Percentiles rank a stretch among this genome's conserved stretches.
Conservation (phyloP, 2,888 invertebrate genomes). For the Sarcophaga caerulescens region DNA sequence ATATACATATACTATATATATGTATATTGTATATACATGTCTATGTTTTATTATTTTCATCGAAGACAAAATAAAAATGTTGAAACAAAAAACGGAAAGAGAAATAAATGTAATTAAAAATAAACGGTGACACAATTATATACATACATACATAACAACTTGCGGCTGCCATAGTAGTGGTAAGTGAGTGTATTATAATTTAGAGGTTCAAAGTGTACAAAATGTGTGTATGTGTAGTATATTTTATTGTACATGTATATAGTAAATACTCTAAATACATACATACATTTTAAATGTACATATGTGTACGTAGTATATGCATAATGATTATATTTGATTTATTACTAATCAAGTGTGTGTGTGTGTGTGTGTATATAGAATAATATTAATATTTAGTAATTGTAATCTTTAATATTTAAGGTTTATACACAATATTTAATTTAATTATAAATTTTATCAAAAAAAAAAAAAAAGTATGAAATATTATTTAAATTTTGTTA, state of each 20-base stretch:
- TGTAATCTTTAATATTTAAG: too few relatives aligned
- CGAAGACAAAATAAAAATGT: conserved; percentile 38
- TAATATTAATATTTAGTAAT: too few relatives aligned
- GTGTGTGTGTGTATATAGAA: too few relatives aligned
- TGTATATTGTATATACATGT: neutral
- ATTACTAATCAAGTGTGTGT: too few relatives aligned
- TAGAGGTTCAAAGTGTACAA: conserved; percentile 15
- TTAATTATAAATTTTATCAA: too few relatives aligned
- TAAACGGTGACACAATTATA: conserved; percentile 68
- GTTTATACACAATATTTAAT: too few relatives aligned
- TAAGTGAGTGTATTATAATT: conserved; percentile 49
- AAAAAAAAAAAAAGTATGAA: too few relatives aligned
- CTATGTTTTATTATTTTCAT: conserved; percentile 26
- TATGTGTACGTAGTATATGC: neutral
- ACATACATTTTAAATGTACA: neutral
- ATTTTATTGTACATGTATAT: conserved; percentile 49
- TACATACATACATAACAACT: conserved; percentile 58
- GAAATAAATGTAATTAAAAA: conserved; percentile 66
- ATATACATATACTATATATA: neutral
- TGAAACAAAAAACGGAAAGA: conserved; percentile 41
- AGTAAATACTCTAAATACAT: neutral
- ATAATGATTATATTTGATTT: too few relatives aligned
- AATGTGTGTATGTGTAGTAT: conserved; percentile 42
- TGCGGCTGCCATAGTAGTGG: conserved; percentile 55
- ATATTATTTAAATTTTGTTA: conserved; percentile 51